These are phyloP conservation scores for Rhinichthys osculus DNA, from an alignment of 2,797 vertebrate species.

Conservation along the genomic window DNA sequence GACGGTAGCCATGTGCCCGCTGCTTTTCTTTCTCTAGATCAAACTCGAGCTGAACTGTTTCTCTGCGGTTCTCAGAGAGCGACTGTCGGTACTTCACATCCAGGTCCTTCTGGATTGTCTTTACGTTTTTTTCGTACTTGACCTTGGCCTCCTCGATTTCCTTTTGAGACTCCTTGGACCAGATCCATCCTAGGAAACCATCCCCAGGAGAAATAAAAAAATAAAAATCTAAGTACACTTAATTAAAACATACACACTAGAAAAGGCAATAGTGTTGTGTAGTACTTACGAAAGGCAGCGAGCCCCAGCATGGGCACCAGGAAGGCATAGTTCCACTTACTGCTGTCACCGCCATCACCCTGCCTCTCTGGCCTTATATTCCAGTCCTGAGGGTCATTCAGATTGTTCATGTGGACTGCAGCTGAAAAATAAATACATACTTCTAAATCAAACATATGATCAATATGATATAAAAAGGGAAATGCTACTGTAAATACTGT, in stretches of 20 bases:
- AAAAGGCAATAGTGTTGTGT: background rate
- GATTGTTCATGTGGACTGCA: slow-evolving; percentile 89
- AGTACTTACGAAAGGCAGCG: slow-evolving; percentile 84
- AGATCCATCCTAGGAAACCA: slow-evolving; percentile 89
- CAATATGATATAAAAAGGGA: background rate
- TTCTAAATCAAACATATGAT: background rate
- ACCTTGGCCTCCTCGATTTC: slow-evolving; percentile 86
- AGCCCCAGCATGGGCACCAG: slow-evolving; percentile 95
- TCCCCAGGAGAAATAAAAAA: background rate
- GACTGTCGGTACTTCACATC: slow-evolving; percentile 85
- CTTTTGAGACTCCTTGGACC: slow-evolving; percentile 91
- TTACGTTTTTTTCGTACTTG: slow-evolving; percentile 78
- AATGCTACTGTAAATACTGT: background rate
- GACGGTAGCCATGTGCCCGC: slow-evolving; percentile 85
- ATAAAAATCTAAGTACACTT: background rate
- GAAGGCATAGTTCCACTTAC: slow-evolving; percentile 92
- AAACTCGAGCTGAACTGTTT: slow-evolving; percentile 85
- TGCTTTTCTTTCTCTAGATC: slow-evolving; percentile 93
- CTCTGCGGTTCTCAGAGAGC: slow-evolving; percentile 83
- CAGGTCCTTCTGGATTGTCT: slow-evolving; percentile 80
- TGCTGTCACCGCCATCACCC: slow-evolving; percentile 83
- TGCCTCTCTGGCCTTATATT: slow-evolving; percentile 89
- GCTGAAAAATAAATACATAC: background rate
- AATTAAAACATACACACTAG: background rate
- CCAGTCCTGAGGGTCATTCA: slow-evolving; percentile 94